Percentiles rank a stretch among this genome's conserved stretches.
These are phyloP conservation scores for Dipus sagitta DNA, from an alignment of 2,797 vertebrate genomes.

Conservation along the genomic window DNA sequence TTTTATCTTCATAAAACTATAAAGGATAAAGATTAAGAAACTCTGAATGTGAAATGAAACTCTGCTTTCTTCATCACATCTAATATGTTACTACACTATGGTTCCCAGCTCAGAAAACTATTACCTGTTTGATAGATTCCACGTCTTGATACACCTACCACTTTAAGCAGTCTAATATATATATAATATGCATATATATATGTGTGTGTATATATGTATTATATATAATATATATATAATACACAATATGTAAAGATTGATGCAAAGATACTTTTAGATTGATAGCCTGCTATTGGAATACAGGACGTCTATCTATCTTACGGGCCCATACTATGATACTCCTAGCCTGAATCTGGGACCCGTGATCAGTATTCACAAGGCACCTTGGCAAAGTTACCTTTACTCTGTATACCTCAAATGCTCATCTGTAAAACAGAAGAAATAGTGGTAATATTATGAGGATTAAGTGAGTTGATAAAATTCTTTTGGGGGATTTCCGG, in stretches of 20 bases:
- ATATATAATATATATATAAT: slow-evolving; percentile 22
- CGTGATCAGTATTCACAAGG: neutral
- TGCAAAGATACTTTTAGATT: slow-evolving; percentile 26
- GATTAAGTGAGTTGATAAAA: slow-evolving; percentile 42
- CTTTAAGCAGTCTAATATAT: neutral
- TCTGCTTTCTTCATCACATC: neutral
- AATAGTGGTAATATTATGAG: slow-evolving; percentile 33
- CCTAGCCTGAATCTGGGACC: slow-evolving; percentile 21
- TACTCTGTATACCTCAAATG: neutral
- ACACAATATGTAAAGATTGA: neutral
- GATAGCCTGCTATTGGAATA: neutral
- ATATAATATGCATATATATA: too few relatives aligned
- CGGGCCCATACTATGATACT: neutral
- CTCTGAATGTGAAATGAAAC: slow-evolving; percentile 43
- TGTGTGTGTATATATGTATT: too few relatives aligned
- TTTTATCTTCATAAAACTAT: slow-evolving; percentile 35
- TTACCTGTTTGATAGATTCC: neutral
- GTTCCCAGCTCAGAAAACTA: slow-evolving; percentile 26
- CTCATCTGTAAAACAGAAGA: neutral
- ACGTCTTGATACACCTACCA: neutral
- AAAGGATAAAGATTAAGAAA: slow-evolving; percentile 23
- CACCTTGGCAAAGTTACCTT: neutral
- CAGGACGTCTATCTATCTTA: neutral
- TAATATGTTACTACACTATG: neutral
- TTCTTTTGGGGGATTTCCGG: neutral